phyloP scores from a whole-genome alignment of 2,113 vertebrate genomes.

The Cephalopterus ornatus region DNA sequence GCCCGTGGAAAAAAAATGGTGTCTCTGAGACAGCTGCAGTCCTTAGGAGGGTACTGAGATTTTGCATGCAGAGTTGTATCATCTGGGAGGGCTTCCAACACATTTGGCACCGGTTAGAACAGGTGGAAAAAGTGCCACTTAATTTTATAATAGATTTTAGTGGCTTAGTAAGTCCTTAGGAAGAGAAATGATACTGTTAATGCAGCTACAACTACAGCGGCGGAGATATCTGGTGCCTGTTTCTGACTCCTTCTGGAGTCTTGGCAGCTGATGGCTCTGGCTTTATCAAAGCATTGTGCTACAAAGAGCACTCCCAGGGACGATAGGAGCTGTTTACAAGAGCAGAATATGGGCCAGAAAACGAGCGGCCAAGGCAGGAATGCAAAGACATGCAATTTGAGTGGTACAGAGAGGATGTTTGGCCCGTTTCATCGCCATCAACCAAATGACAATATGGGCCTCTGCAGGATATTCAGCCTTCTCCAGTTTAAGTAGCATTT shows the following conservation, averaged over 20 bases:
- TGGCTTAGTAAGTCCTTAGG: neutral
- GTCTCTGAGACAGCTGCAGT: conserved; percentile 1
- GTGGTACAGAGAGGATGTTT: conserved; percentile 36
- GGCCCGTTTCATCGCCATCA: neutral
- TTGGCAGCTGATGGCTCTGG: conserved; percentile 45
- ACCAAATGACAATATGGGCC: conserved; percentile 37
- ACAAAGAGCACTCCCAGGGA: conserved; percentile 46
- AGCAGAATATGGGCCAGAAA: conserved; percentile 30
- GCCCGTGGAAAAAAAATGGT: neutral
- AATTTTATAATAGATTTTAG: conserved; percentile 43
- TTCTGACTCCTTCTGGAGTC: conserved; percentile 38
- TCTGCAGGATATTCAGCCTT: conserved; percentile 24
- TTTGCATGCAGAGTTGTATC: neutral
- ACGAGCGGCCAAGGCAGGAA: neutral
- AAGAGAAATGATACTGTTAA: conserved; percentile 28
- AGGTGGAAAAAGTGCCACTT: conserved; percentile 40
- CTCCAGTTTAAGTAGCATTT: neutral
- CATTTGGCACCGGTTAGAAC: neutral
- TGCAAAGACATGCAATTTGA: conserved; percentile 26
- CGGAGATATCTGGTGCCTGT: neutral
- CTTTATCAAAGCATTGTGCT: conserved; percentile 40
- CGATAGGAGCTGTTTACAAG: conserved; percentile 32
- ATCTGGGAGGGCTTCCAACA: neutral
- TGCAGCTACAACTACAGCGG: neutral
- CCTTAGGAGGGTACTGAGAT: neutral